Conservation (phyloP, 2,113 vertebrate genomes). For the Acanthochromis polyacanthus region DNA sequence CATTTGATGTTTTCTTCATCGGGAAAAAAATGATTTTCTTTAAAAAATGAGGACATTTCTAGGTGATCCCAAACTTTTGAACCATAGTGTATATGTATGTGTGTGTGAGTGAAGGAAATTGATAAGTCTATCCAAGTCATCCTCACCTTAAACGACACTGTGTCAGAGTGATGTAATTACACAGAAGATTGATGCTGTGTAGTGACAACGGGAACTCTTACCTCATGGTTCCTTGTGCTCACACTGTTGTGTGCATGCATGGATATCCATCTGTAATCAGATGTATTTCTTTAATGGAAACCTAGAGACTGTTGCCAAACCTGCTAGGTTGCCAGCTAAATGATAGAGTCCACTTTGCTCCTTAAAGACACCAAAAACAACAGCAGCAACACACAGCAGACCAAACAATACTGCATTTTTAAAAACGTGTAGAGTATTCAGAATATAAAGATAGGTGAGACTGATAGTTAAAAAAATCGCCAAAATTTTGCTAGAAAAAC, state of each 20-base stretch:
- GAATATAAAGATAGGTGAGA: no score
- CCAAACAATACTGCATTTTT: not conserved
- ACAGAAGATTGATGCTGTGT: constrained; percentile 24
- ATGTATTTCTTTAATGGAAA: constrained; percentile 31
- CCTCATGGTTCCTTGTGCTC: constrained; percentile 3
- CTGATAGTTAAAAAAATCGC: no score
- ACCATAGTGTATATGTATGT: not conserved
- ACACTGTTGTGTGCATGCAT: not conserved
- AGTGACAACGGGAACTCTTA: not conserved
- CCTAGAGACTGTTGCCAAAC: not conserved
- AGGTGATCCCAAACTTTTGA: no score
- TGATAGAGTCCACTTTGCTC: constrained; percentile 7
- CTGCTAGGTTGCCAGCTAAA: not conserved
- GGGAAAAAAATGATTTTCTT: no score
- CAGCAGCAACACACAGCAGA: not conserved
- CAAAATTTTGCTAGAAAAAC: no score
- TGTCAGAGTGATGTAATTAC: constrained; percentile 36
- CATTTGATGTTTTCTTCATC: no score
- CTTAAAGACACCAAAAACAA: not conserved
- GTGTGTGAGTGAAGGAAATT: constrained; percentile 18
- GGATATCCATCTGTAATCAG: constrained; percentile 16
- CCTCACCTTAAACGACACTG: constrained; percentile 47
- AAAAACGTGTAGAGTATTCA: no score
- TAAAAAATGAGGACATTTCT: no score
- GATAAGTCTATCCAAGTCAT: constrained; percentile 28